These are phyloP conservation scores for Thymelicus lineola DNA, from an alignment of 2,888 invertebrate species.

Conservation along the genomic window DNA sequence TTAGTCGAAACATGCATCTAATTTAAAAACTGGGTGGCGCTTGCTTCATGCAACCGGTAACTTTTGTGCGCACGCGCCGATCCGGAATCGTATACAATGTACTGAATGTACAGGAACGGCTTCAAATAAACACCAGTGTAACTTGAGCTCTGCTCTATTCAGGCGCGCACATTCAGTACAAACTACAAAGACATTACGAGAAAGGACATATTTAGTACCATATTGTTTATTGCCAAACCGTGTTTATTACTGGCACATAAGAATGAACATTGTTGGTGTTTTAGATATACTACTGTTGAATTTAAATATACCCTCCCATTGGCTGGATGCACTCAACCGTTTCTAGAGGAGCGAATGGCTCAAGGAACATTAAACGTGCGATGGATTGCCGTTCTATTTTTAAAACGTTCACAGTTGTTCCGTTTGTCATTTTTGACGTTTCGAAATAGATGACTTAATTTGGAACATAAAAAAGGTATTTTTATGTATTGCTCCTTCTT, in stretches of 20 bases:
- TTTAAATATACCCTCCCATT: conserved; percentile 3
- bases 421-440: conserved; percentile 23
- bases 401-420: conserved; percentile 22
- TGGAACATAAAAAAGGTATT: neutral
- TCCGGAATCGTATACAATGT: conserved; percentile 41
- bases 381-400: conserved; percentile 22
- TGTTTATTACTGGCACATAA: neutral
- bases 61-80: conserved; percentile 36
- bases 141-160: conserved; percentile 11
- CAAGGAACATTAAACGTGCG: conserved; percentile 11
- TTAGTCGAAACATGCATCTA: conserved; percentile 27
- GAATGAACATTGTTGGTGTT: neutral
- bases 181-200: neutral
- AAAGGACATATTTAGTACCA: neutral
- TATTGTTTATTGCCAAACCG: neutral
- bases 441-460: conserved; percentile 16
- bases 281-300: neutral
- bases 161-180: neutral
- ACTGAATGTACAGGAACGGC: conserved; percentile 16
- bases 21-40: conserved; percentile 38
- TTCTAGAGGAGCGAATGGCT: conserved; percentile 12
- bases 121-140: conserved; percentile 35
- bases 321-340: conserved; percentile 13
- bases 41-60: conserved; percentile 42
- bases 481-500: too few species aligned